phyloP scores from a whole-genome alignment of 2,797 vertebrate species.

The Melanotaenia pygmaea region DNA sequence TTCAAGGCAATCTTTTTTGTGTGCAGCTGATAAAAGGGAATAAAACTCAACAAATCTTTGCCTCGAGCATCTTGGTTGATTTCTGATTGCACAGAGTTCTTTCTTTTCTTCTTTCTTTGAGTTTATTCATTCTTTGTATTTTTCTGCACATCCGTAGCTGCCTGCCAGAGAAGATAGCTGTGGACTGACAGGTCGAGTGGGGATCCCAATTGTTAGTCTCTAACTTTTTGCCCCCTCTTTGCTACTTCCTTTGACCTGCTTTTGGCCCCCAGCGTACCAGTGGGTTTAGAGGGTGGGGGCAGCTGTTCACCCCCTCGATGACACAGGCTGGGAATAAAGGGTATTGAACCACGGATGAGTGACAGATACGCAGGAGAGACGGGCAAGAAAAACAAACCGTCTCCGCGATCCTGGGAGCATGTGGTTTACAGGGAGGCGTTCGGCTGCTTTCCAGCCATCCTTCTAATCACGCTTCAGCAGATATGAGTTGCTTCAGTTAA shows the following conservation, averaged over 20 bases:
- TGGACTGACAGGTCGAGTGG: slow-evolving; percentile 39
- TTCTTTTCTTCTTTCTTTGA: slow-evolving; percentile 16
- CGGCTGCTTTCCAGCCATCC: slow-evolving; percentile 69
- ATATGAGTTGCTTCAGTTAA: slow-evolving; percentile 51
- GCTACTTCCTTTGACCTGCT: slow-evolving; percentile 52
- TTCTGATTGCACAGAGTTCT: slow-evolving; percentile 38
- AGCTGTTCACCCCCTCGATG: slow-evolving; percentile 16
- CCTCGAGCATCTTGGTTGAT: slow-evolving; percentile 51
- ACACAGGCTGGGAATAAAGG: slow-evolving; percentile 51
- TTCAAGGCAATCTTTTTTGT: slow-evolving; percentile 43
- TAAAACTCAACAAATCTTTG: slow-evolving; percentile 54
- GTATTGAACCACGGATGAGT: slow-evolving; percentile 60
- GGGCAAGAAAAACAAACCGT: slow-evolving; percentile 39
- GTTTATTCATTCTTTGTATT: slow-evolving; percentile 33
- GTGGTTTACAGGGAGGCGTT: slow-evolving; percentile 54
- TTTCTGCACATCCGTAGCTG: slow-evolving; percentile 36
- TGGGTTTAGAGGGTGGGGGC: slow-evolving; percentile 26
- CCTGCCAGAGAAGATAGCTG: slow-evolving; percentile 24
- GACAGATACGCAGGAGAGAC: slow-evolving; percentile 24
- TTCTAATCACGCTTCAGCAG: slow-evolving; percentile 61
- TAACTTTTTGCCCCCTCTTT: slow-evolving; percentile 60
- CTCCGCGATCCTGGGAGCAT: slow-evolving; percentile 53
- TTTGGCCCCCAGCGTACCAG: slow-evolving; percentile 24
- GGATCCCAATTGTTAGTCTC: slow-evolving; percentile 35
- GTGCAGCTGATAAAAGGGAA: slow-evolving; percentile 48